Base-by-base conservation (phyloP, 2,888 invertebrate species). In the Amblyjoppa proteus region DNA sequence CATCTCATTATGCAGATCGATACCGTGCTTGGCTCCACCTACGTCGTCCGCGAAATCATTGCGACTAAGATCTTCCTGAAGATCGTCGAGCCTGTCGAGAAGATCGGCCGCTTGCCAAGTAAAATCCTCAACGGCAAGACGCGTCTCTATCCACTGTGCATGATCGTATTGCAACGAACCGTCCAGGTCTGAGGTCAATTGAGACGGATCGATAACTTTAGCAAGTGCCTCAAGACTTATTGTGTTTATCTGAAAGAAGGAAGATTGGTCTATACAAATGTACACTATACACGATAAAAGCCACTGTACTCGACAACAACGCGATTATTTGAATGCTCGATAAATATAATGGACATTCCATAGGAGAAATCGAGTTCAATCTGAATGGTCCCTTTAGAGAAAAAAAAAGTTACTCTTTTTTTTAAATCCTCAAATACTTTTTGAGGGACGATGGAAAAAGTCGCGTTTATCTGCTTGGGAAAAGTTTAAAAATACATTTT, bases 21-120 rank as follows among this genome's bases (percentile, higher is more conserved):
- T 97, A 82, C 98, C 97, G 89, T 97, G 97, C 91, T 99, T 97
- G 25, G 99, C 98, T 73, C 98, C 97, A 80, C 97, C 97, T 31
- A 99, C 98, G 94, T 99, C 99, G 92, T 99, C 98, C 0, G 99
- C 99, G 92, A 98, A 98, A 92, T 99, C 99, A 88, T 98, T 98
- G 88, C 98, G 96, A 77, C 97, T 97, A 77, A 99, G 96, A 94
- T 99, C 98, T 93, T 98, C 98, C 93, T 98, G 98, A 87, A 99
- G 95, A 92, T 98, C 98, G 92, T 99, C 99, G 85, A 99, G 95
- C 87, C 98, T 96, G 93, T 98, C 98, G 86, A 99, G 95, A 87
- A 99, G 95, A 94, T 99, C 99, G 71, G 98, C 97, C 1, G 98
- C 98, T 95, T 98, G 98, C 98, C 99, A 99, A 91, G 98, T 97